phyloP scores from a whole-genome alignment of 2,113 vertebrate species.

The Tauraco erythrolophus region DNA sequence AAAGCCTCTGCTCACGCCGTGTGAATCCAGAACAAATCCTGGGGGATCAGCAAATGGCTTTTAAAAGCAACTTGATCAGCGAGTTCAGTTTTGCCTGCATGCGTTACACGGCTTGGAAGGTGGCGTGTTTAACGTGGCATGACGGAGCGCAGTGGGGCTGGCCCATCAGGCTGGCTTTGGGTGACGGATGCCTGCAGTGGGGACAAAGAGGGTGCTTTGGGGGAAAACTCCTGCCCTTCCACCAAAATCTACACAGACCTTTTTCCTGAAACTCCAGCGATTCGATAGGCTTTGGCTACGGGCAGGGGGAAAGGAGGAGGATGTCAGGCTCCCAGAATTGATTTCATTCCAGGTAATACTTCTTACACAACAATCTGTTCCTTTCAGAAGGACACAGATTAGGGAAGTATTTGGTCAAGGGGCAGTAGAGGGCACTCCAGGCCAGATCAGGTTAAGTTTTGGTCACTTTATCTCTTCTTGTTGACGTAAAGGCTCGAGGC shows the following conservation, averaged over 20 bases:
- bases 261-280: not conserved
- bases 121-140: not conserved
- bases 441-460: slow-evolving; percentile 92
- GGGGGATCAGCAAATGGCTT: not conserved
- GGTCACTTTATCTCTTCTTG: slow-evolving; percentile 93
- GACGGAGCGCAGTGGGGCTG: accelerated
- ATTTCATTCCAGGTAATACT: slow-evolving; percentile 35
- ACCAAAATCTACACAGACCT: not conserved
- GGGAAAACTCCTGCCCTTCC: not conserved
- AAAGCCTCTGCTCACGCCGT: not conserved
- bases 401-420: slow-evolving; percentile 85
- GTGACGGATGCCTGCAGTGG: not conserved
- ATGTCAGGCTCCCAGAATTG: not conserved
- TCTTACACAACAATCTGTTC: slow-evolving; percentile 35
- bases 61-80: not conserved
- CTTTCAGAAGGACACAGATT: slow-evolving; percentile 79
- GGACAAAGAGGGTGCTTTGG: not conserved
- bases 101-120: not conserved
- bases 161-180: not conserved
- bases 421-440: slow-evolving; percentile 96
- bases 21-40: slow-evolving; percentile 5
- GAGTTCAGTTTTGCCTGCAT: not conserved
- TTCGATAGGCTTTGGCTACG: not conserved
- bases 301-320: not conserved
- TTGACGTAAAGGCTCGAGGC: slow-evolving; percentile 91